Evolutionary conservation across 2,797 vertebrate genomes (phyloP).

Genomic region (Cichlasoma orientale): DNA sequence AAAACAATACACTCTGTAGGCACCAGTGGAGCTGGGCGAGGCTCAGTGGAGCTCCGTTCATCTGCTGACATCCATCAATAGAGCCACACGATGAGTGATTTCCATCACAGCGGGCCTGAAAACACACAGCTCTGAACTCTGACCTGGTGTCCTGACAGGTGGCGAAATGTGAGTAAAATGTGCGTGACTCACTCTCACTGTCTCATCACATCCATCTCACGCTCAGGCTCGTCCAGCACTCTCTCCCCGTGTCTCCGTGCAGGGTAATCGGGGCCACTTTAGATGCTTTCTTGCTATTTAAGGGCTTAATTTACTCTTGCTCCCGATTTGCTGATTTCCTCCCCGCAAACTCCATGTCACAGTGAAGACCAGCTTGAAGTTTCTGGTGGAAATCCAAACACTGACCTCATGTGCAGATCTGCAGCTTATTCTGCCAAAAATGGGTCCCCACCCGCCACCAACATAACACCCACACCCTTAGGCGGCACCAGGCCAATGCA

Average conservation of each 20-base stretch:
- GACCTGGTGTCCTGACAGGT: conserved; percentile 63
- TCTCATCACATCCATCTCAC: conserved; percentile 58
- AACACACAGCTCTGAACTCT: conserved; percentile 36
- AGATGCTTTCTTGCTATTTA: neutral
- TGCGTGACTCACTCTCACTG: conserved; percentile 54
- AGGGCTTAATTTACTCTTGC: neutral
- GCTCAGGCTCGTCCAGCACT: neutral
- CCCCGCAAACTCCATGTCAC: neutral
- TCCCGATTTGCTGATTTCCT: neutral
- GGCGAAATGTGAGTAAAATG: conserved; percentile 48
- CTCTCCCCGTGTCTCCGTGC: neutral
- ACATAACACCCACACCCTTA: conserved; percentile 29
- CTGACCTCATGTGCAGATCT: conserved; percentile 33
- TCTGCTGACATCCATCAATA: neutral
- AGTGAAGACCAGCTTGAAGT: conserved; percentile 13
- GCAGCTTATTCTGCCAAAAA: conserved; percentile 34
- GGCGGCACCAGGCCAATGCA: conserved; percentile 39
- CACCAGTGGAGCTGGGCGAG: fast-evolving
- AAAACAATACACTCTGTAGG: neutral
- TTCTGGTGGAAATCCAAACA: conserved; percentile 42
- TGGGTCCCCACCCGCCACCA: conserved; percentile 23
- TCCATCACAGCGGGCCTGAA: neutral
- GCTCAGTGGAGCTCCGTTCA: neutral
- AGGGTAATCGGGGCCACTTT: neutral
- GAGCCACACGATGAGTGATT: conserved; percentile 16